These are phyloP conservation scores for Musca domestica DNA, from an alignment of 1,140 invertebrate genomes.

Conservation along the genomic window DNA sequence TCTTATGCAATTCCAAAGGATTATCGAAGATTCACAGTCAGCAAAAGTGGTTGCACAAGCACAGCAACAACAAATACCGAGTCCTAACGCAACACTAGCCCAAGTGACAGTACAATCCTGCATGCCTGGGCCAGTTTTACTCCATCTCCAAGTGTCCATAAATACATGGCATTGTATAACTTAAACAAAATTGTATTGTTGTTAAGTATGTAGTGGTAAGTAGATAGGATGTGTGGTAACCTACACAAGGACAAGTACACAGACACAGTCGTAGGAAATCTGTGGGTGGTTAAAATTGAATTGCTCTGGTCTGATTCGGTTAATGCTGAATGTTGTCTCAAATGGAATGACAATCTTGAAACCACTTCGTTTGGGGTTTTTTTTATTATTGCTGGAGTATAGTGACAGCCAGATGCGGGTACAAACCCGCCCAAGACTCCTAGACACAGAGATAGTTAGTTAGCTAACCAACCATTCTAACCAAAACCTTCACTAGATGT, in stretches of 20 bases:
- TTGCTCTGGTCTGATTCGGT: too few relatives aligned
- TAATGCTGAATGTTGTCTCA: background rate
- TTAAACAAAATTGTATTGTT: too few relatives aligned
- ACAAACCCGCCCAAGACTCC: too few relatives aligned
- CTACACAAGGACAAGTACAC: too few relatives aligned
- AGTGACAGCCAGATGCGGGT: background rate
- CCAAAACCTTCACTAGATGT: background rate
- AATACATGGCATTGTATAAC: too few relatives aligned
- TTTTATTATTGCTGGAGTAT: background rate
- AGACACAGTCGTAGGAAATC: background rate
- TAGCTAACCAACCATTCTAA: constrained; percentile 10
- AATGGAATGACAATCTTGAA: constrained; percentile 13
- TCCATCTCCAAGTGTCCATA: too few relatives aligned
- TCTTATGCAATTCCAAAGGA: constrained; percentile 15
- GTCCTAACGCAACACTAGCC: too few relatives aligned
- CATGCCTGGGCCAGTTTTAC: too few relatives aligned
- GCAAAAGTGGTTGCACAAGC: constrained; percentile 3
- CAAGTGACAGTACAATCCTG: too few relatives aligned
- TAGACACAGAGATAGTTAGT: background rate
- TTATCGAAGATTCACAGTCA: constrained; percentile 17
- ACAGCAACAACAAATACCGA: background rate
- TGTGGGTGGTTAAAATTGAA: background rate
- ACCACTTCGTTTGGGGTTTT: background rate
- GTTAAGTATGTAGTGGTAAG: too few relatives aligned
- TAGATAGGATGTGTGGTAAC: too few relatives aligned